These are phyloP conservation scores for Sepioteuthis lessoniana DNA, from an alignment of 2,888 invertebrate genomes.

Conservation along the genomic window DNA sequence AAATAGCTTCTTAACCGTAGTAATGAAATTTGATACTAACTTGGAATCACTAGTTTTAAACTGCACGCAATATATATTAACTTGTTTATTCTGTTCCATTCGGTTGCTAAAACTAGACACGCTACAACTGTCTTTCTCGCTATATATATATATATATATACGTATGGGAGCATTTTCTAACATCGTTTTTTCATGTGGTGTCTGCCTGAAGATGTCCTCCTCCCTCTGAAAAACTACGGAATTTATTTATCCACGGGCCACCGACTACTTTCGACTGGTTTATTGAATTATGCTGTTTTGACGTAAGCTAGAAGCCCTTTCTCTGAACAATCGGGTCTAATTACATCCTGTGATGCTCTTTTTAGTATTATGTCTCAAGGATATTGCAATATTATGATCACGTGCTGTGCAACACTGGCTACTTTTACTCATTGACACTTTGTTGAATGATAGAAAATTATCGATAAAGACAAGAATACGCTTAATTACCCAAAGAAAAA, in stretches of 20 bases:
- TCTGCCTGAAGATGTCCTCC: not conserved
- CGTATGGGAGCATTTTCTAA: too few relatives aligned
- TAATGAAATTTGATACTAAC: too few relatives aligned
- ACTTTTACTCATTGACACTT: not conserved
- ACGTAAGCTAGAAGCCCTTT: not conserved
- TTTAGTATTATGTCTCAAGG: not conserved
- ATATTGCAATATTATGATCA: not conserved
- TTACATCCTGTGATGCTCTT: not conserved
- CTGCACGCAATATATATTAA: too few relatives aligned
- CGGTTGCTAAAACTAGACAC: too few relatives aligned
- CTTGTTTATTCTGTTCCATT: too few relatives aligned
- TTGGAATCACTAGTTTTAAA: too few relatives aligned
- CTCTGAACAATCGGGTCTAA: not conserved
- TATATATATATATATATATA: too few relatives aligned
- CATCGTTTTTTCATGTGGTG: not conserved
- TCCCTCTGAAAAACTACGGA: not conserved
- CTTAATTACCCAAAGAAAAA: not conserved
- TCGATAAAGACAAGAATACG: not conserved
- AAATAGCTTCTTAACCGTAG: too few relatives aligned
- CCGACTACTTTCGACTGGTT: not conserved
- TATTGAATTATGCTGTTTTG: not conserved
- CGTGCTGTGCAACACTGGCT: not conserved
- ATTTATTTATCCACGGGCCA: not conserved
- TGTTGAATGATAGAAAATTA: not conserved
- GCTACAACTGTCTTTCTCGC: too few relatives aligned